These are phyloP conservation scores for Gasterosteus aculeatus DNA, from an alignment of 2,113 vertebrate species.

Conservation along the genomic window DNA sequence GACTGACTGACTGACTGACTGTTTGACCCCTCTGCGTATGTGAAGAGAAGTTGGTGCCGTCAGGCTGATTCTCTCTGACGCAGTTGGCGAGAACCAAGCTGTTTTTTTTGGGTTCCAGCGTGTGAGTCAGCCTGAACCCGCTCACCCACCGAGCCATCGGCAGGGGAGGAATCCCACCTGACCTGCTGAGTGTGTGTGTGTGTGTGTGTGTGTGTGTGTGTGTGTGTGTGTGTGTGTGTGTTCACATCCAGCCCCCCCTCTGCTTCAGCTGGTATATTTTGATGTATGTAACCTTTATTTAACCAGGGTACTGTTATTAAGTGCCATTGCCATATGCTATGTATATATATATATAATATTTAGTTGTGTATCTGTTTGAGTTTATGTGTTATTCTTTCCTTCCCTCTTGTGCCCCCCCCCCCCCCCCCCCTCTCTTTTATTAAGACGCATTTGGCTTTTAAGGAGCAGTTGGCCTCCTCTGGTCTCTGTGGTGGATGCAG, in stretches of 20 bases:
- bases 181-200: constrained; percentile 33
- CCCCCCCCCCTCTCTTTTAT: background rate
- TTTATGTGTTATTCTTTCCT: background rate
- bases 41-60: constrained; percentile 37
- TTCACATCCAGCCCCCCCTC: no score
- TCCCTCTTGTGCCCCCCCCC: no score
- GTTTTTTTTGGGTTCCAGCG: constrained; percentile 52
- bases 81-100: constrained; percentile 44
- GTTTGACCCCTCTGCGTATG: constrained; percentile 28
- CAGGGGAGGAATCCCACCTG: constrained; percentile 29
- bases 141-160: constrained; percentile 34
- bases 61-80: constrained; percentile 43
- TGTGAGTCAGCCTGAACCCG: constrained; percentile 57
- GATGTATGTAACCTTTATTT: constrained; percentile 43
- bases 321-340: background rate
- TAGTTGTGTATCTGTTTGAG: background rate
- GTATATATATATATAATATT: background rate
- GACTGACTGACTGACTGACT: constrained; percentile 37
- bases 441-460: background rate
- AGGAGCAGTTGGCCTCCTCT: constrained; percentile 6
- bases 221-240: no score
- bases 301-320: constrained; percentile 30
- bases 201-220: no score
- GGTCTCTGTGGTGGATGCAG: constrained; percentile 29
- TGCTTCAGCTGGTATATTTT: constrained; percentile 12